Evolutionary conservation across 2,113 vertebrate genomes (phyloP).

Genomic region (Tringa solitaria): DNA sequence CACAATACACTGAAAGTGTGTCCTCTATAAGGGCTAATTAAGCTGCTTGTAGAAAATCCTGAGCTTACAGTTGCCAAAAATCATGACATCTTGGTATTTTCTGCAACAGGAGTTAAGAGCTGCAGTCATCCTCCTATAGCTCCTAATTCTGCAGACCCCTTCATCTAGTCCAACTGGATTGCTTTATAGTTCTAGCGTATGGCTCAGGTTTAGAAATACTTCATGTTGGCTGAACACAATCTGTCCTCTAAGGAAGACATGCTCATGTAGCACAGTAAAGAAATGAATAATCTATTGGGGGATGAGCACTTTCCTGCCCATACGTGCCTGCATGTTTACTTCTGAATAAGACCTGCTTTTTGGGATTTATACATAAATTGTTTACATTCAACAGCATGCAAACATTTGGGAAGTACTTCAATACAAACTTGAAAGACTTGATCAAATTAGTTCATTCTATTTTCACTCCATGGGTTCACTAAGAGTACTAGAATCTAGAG

Average conservation of each 20-base stretch:
- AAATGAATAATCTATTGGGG: not conserved
- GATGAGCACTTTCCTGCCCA: not conserved
- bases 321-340: not conserved
- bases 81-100: not conserved
- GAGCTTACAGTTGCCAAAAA: not conserved
- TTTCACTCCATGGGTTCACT: not conserved
- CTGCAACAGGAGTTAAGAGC: not conserved
- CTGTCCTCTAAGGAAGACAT: not conserved
- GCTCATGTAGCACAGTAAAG: not conserved
- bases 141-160: not conserved
- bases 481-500: not conserved
- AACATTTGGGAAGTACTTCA: not conserved
- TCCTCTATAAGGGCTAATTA: not conserved
- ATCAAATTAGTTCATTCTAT: not conserved
- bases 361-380: not conserved
- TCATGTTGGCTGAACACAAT: not conserved
- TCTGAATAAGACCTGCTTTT: not conserved
- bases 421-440: not conserved
- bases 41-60: not conserved
- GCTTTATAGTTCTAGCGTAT: not conserved
- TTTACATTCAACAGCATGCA: not conserved
- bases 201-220: not conserved
- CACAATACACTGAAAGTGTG: not conserved
- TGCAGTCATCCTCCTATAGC: not conserved
- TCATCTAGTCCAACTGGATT: not conserved